Percentiles rank a stretch among this genome's conserved stretches.
Conservation (phyloP, 2,888 invertebrate genomes). For the Idaea aversata region DNA sequence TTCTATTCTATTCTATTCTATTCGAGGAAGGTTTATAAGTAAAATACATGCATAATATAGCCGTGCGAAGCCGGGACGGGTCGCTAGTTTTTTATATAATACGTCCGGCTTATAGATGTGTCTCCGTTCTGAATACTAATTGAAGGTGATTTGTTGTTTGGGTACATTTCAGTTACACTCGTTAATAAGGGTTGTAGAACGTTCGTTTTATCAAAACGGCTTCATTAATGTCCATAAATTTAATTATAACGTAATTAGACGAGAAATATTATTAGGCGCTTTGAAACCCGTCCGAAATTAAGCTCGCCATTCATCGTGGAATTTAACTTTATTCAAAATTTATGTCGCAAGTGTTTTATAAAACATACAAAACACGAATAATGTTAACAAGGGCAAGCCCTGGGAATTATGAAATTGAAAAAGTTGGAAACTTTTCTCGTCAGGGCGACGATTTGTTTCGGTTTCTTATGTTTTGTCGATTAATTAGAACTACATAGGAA, state of each 20-base stretch:
- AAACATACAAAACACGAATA: conserved; percentile 12
- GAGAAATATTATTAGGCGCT: neutral
- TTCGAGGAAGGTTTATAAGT: too few species aligned
- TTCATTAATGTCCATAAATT: neutral
- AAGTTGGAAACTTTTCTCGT: conserved; percentile 41
- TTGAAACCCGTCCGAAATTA: neutral
- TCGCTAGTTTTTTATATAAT: too few species aligned
- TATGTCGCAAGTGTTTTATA: conserved; percentile 2
- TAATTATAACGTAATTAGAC: neutral
- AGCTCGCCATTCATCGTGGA: neutral
- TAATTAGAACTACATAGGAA: neutral
- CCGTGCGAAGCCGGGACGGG: too few species aligned
- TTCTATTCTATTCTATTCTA: too few species aligned
- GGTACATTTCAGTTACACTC: neutral
- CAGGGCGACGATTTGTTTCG: conserved; percentile 11
- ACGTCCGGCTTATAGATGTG: too few species aligned
- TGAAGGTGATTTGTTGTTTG: neutral
- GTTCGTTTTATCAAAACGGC: neutral
- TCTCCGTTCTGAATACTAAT: neutral
- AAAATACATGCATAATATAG: too few species aligned
- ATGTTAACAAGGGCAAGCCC: conserved; percentile 18
- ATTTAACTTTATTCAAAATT: neutral
- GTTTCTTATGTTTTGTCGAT: neutral
- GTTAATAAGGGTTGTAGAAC: neutral
- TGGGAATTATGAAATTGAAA: conserved; percentile 35